phyloP scores from a whole-genome alignment of 2,113 vertebrate genomes.

The Ardeotis arabs region DNA sequence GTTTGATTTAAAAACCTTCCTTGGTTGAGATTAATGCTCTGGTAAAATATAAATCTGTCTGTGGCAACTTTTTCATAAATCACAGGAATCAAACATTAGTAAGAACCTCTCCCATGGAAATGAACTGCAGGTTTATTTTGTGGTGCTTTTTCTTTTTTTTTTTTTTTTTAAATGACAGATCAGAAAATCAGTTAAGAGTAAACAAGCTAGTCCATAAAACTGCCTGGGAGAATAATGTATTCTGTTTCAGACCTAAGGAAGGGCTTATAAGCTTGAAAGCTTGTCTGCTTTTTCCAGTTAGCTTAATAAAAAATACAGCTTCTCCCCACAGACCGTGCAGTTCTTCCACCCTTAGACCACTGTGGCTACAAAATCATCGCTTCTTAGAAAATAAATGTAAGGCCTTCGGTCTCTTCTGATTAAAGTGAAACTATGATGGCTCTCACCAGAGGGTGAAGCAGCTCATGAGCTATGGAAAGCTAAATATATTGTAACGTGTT shows the following conservation, averaged over 20 bases:
- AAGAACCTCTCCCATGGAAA: neutral
- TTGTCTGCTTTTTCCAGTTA: neutral
- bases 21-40: conserved; percentile 1
- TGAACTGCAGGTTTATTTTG: neutral
- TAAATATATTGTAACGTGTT: neutral
- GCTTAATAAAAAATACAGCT: conserved; percentile 28
- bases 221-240: conserved; percentile 17
- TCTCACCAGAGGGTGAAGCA: neutral
- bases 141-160: neutral
- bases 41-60: conserved; percentile 25
- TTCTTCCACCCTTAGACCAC: conserved; percentile 6
- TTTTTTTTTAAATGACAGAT: neutral
- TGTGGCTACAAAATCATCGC: neutral
- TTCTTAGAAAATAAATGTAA: neutral
- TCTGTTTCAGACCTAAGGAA: conserved; percentile 10
- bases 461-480: neutral
- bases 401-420: neutral
- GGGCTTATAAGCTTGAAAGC: conserved; percentile 9
- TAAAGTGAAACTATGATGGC: neutral
- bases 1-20: conserved; percentile 38
- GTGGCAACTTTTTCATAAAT: conserved; percentile 19
- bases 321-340: neutral
- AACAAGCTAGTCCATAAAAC: conserved; percentile 36
- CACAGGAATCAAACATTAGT: neutral
- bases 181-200: conserved; percentile 25